phyloP scores from a whole-genome alignment of 1,140 invertebrate species.

The Procambarus clarkii region DNA sequence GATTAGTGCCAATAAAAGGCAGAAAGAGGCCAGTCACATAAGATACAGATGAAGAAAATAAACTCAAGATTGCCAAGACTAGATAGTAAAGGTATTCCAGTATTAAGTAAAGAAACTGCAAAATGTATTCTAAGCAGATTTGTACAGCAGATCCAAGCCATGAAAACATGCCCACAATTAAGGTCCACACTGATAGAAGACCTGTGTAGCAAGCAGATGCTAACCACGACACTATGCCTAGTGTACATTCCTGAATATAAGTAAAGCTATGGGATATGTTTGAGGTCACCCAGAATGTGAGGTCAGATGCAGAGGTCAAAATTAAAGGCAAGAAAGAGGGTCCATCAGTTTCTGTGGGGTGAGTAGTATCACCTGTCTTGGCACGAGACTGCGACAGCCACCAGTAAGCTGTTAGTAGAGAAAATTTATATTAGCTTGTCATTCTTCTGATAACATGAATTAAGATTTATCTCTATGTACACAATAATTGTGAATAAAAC shows the following conservation, averaged over 20 bases:
- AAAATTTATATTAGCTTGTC: slow-evolving; percentile 60
- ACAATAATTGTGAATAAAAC: not conserved
- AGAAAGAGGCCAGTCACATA: slow-evolving; percentile 44
- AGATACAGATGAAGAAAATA: slow-evolving; percentile 46
- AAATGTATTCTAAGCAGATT: slow-evolving; percentile 23
- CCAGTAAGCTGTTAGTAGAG: slow-evolving; percentile 68
- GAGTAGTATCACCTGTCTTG: slow-evolving; percentile 63
- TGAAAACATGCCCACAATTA: slow-evolving; percentile 25
- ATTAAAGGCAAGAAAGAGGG: slow-evolving; percentile 50
- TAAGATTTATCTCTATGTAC: not conserved
- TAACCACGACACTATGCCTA: slow-evolving; percentile 12
- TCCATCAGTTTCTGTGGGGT: slow-evolving; percentile 48
- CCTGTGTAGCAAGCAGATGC: slow-evolving; percentile 17
- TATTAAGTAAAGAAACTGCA: slow-evolving; percentile 35
- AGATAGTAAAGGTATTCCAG: slow-evolving; percentile 39
- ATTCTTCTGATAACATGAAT: slow-evolving; percentile 63
- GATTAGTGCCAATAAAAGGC: slow-evolving; percentile 17
- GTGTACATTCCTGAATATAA: not conserved
- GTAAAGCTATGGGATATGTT: slow-evolving; percentile 21
- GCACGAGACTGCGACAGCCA: slow-evolving; percentile 67
- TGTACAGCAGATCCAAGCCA: slow-evolving; percentile 59
- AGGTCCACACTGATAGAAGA: slow-evolving; percentile 10
- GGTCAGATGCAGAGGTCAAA: slow-evolving; percentile 43
- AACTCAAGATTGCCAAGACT: slow-evolving; percentile 33
- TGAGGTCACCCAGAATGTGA: slow-evolving; percentile 17